Evolutionary conservation across 2,113 vertebrate genomes (phyloP).

Genomic region (Sorex fumeus): DNA sequence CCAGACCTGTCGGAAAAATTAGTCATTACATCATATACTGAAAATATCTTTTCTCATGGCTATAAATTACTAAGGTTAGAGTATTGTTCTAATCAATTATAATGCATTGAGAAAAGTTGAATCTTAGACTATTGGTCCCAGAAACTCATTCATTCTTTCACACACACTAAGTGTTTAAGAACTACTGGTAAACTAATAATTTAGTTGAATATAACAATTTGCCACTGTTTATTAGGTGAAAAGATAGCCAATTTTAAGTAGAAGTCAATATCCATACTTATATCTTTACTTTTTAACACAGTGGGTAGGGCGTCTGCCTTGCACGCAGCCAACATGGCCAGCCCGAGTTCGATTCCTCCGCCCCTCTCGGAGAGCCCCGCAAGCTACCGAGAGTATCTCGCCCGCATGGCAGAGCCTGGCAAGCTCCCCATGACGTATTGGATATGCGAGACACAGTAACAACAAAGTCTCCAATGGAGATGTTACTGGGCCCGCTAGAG

Average conservation of each 20-base stretch:
- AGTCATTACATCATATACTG: neutral
- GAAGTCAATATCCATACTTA: neutral
- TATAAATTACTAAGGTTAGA: neutral
- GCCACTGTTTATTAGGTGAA: neutral
- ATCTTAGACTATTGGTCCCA: neutral
- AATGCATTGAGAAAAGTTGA: neutral
- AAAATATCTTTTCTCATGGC: neutral
- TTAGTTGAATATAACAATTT: constrained; percentile 24
- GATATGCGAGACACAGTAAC: too few relatives aligned
- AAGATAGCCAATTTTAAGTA: neutral
- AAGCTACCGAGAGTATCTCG: too few relatives aligned
- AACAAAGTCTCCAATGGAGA: too few relatives aligned
- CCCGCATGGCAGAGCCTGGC: too few relatives aligned
- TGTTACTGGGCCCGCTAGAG: too few relatives aligned
- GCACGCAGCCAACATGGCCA: too few relatives aligned
- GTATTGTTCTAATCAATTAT: neutral
- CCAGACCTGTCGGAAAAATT: neutral
- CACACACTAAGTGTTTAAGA: neutral
- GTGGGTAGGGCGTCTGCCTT: too few relatives aligned
- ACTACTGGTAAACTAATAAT: constrained; percentile 27
- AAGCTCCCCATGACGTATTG: too few relatives aligned
- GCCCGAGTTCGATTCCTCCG: too few relatives aligned
- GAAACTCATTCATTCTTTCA: constrained; percentile 36
- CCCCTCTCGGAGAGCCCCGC: too few relatives aligned
- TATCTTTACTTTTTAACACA: constrained; percentile 7